phyloP scores from a whole-genome alignment of 2,888 invertebrate genomes.

The Eristalinus sepulchralis region DNA sequence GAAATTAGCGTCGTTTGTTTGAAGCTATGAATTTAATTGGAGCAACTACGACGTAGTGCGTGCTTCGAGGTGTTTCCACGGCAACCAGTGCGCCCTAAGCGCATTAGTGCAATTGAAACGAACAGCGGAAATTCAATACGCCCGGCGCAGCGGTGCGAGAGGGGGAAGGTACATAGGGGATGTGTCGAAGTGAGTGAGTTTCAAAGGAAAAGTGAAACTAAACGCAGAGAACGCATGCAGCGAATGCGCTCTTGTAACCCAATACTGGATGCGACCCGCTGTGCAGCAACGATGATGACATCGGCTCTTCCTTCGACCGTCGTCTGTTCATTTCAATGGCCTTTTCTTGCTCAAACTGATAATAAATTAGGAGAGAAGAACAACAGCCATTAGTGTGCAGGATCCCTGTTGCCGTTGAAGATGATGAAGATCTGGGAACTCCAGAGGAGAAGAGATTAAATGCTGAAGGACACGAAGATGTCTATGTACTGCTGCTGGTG shows the following conservation, averaged over 20 bases:
- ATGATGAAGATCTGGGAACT: slow-evolving; percentile 6
- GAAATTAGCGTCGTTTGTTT: slow-evolving; percentile 69
- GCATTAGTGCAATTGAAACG: slow-evolving; percentile 36
- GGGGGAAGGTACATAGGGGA: not conserved
- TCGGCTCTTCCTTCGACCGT: slow-evolving; percentile 15
- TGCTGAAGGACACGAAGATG: slow-evolving; percentile 55
- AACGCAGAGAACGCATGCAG: slow-evolving; percentile 30
- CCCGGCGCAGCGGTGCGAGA: not conserved
- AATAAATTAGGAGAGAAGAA: slow-evolving; percentile 41
- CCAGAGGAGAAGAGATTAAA: slow-evolving; percentile 43
- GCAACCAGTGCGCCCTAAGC: slow-evolving; percentile 16
- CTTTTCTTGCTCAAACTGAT: slow-evolving; percentile 46
- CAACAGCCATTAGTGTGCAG: slow-evolving; percentile 46
- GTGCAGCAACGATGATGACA: slow-evolving; percentile 61
- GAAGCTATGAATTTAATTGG: slow-evolving; percentile 69
- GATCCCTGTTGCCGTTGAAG: slow-evolving; percentile 1
- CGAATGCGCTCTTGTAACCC: slow-evolving; percentile 52
- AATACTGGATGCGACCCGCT: slow-evolving; percentile 65
- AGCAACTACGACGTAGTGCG: slow-evolving; percentile 44
- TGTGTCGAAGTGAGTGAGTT: not conserved
- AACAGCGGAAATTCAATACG: not conserved
- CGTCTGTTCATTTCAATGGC: slow-evolving; percentile 22
- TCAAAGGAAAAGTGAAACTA: not conserved
- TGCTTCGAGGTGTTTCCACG: slow-evolving; percentile 39
- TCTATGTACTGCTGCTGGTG: slow-evolving; percentile 24